Base-by-base conservation (phyloP, 1,140 invertebrate species). In the Atta colombica region DNA sequence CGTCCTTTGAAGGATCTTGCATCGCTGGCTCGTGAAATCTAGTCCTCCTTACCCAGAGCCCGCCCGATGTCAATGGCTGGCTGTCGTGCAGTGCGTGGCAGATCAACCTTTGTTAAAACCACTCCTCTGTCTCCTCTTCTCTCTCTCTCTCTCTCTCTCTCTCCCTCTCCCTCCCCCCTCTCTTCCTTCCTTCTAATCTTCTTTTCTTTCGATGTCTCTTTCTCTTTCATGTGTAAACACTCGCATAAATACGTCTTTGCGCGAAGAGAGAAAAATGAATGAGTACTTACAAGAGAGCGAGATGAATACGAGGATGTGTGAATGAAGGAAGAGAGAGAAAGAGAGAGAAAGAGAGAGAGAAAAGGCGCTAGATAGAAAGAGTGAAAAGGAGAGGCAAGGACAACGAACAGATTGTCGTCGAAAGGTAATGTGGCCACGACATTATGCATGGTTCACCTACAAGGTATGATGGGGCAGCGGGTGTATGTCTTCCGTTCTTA, bases 21-120 rank as follows among this genome's bases (percentile, higher is more conserved):
- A 93, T 91, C 94, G 93, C 93, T 95, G 93, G 94, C 93, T 95
- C 94, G 94, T 95, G 94, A 95, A 95, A 95, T 95, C 94, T 95
- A 95, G 94, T 95, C 94, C 95, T 95, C 93, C 93, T 94, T 93
- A 93, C 88, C 91, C 90, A 60, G 86, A 87, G 80, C 63, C 89
- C 89, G 89, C 85, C 66, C 91, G 93, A 94, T 94, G 94, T 95
- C 94, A 95, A 95, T 95, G 94, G 92, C 92, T 94, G 92, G 87
- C 89, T 85, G 77, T 81, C 88, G 86, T 90, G 87, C 89, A 82
- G 90, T 91, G 89, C 89, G 82, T 90, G 89, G 89, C 90, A 91
- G 92, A 93, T 87, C 92, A 91, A 94, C 93, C 94, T 94, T 95
- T 95, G 94, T 94, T 93, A 92, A 86, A 86, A 87, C 90, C 88